phyloP scores from a whole-genome alignment of 2,113 vertebrate genomes.

The Misgurnus anguillicaudatus region DNA sequence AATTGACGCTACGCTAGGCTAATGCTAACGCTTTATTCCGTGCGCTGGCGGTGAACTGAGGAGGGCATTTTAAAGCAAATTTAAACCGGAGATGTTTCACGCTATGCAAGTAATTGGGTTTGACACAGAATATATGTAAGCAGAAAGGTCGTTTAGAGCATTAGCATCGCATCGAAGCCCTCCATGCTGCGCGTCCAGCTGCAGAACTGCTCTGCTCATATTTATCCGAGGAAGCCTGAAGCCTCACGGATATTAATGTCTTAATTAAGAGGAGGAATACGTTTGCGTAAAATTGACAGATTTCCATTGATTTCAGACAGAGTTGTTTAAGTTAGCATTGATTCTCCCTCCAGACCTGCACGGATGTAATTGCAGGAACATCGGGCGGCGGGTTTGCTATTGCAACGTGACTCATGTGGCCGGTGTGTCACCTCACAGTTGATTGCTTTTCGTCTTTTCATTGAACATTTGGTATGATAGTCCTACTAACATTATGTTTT shows the following conservation, averaged over 20 bases:
- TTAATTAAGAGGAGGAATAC: constrained; percentile 94
- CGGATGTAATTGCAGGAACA: constrained; percentile 91
- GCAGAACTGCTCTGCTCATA: constrained; percentile 73
- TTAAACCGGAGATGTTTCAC: constrained; percentile 18
- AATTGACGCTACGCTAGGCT: constrained; percentile 42
- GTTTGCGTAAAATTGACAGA: constrained; percentile 88
- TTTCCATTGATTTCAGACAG: constrained; percentile 88
- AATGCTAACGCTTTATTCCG: constrained; percentile 31
- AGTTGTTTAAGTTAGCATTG: constrained; percentile 89
- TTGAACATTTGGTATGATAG: background rate
- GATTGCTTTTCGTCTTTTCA: background rate
- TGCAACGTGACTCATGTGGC: constrained; percentile 29
- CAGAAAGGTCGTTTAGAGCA: constrained; percentile 5
- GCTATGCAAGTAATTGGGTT: background rate
- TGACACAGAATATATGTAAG: constrained; percentile 9
- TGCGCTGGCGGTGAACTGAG: constrained; percentile 4
- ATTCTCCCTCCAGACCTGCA: constrained; percentile 89
- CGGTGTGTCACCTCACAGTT: constrained; percentile 19
- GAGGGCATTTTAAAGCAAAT: background rate
- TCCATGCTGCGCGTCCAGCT: background rate
- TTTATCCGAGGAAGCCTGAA: constrained; percentile 84
- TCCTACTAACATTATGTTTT: background rate
- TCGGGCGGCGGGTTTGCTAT: constrained; percentile 61
- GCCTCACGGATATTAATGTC: constrained; percentile 89
- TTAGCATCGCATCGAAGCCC: constrained; percentile 29